phyloP scores from a whole-genome alignment of 2,113 vertebrate species.

The Chitala chitala region DNA sequence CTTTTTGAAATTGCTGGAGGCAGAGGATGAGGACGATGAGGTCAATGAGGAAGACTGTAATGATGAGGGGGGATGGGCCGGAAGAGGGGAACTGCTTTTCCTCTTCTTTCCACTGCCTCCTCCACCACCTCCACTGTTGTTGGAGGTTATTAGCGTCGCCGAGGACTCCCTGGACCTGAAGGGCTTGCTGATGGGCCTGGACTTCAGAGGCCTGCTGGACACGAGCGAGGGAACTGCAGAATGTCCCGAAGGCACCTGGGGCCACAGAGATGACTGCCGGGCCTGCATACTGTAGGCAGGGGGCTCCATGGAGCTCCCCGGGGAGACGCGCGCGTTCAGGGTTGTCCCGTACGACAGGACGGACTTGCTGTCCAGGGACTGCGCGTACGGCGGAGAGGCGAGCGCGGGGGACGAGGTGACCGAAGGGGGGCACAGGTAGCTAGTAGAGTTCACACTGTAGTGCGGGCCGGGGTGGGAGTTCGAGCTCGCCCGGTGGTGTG shows the following conservation, averaged over 20 bases:
- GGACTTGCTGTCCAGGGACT: constrained; percentile 71
- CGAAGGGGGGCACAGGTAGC: constrained; percentile 38
- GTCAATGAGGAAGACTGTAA: constrained; percentile 70
- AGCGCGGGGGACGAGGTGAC: constrained; percentile 59
- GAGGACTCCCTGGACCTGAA: constrained; percentile 78
- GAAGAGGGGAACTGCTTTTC: constrained; percentile 80
- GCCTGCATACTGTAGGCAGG: constrained; percentile 80
- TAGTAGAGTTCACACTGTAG: constrained; percentile 46
- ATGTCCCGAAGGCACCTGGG: constrained; percentile 89
- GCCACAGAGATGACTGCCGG: constrained; percentile 88
- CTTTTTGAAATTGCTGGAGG: constrained; percentile 77
- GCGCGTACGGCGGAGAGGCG: constrained; percentile 72
- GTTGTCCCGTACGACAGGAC: constrained; percentile 89
- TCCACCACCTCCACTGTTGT: constrained; percentile 63
- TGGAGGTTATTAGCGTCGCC: constrained; percentile 60
- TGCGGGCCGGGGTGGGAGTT: constrained; percentile 63
- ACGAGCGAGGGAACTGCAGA: constrained; percentile 79
- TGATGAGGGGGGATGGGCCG: constrained; percentile 66
- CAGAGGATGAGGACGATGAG: constrained; percentile 65
- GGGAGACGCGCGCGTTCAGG: constrained; percentile 78
- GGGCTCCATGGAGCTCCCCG: constrained; percentile 76
- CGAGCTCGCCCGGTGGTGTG: constrained; percentile 78
- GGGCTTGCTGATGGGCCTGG: constrained; percentile 79
- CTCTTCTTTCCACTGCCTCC: constrained; percentile 89
- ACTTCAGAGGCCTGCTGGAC: constrained; percentile 87